Conservation (phyloP, 2,888 invertebrate species). For the Malachius bipustulatus region DNA sequence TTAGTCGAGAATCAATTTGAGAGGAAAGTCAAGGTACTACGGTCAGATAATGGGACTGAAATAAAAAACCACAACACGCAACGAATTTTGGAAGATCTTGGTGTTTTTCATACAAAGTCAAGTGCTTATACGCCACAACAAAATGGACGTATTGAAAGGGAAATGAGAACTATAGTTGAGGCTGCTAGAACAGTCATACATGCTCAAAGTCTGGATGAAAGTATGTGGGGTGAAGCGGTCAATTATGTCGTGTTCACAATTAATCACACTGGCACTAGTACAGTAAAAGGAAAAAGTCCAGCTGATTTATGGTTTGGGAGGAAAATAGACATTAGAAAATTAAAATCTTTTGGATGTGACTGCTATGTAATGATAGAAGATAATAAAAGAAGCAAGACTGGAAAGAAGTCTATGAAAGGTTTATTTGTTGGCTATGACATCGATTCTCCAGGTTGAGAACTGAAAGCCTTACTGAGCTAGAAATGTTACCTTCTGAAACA, state of each 20-base stretch:
- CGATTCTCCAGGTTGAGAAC: conserved; percentile 15
- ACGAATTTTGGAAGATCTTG: conserved; percentile 21
- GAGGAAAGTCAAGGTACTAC: conserved; percentile 20
- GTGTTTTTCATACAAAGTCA: conserved; percentile 22
- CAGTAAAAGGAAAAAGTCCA: conserved; percentile 15
- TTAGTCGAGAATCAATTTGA: conserved; percentile 26
- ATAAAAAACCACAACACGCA: conserved; percentile 21
- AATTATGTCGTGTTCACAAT: conserved; percentile 21
- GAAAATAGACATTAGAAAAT: conserved; percentile 11
- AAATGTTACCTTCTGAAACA: too few species aligned
- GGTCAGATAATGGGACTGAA: conserved; percentile 25
- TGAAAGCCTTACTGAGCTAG: too few species aligned
- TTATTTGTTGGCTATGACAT: conserved; percentile 18
- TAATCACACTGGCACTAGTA: conserved; percentile 20
- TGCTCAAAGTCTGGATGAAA: conserved; percentile 16
- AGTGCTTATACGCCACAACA: conserved; percentile 25
- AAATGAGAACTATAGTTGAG: conserved; percentile 28
- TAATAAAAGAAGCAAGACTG: conserved; percentile 17
- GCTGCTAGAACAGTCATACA: conserved; percentile 22
- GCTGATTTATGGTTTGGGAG: conserved; percentile 20
- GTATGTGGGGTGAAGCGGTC: conserved; percentile 21
- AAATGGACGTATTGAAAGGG: conserved; percentile 27
- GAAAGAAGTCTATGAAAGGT: conserved; percentile 18
- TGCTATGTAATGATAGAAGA: conserved; percentile 18
- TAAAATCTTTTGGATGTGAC: conserved; percentile 19